phyloP scores from a whole-genome alignment of 2,797 vertebrate genomes.

The Gallinago stenura region DNA sequence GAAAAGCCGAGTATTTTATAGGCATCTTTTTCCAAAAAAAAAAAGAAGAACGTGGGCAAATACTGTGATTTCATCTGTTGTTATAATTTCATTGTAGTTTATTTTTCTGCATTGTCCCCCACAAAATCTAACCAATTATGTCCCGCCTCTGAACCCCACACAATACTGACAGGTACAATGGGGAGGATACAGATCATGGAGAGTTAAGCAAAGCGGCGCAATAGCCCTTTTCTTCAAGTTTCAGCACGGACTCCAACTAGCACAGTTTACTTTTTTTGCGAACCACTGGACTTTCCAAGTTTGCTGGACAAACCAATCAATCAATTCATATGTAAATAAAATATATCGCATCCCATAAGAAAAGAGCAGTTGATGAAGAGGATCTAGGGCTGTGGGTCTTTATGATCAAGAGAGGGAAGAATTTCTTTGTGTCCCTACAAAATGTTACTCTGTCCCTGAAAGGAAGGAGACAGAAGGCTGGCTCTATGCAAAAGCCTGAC shows the following conservation, averaged over 20 bases:
- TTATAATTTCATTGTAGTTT: background rate
- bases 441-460: constrained; percentile 77
- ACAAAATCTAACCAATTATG: constrained; percentile 1
- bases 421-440: constrained; percentile 80
- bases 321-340: constrained; percentile 78
- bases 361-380: constrained; percentile 80
- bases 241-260: background rate
- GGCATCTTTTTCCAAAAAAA: background rate
- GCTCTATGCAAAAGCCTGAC: constrained; percentile 71
- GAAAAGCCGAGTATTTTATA: background rate
- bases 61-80: background rate
- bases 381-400: constrained; percentile 61
- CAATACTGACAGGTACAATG: background rate
- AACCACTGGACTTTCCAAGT: constrained; percentile 13
- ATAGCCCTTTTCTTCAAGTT: constrained; percentile 41
- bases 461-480: constrained; percentile 79
- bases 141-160: background rate
- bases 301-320: constrained; percentile 18
- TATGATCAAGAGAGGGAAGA: constrained; percentile 74
- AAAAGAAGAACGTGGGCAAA: background rate
- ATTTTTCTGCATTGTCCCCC: background rate
- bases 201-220: background rate
- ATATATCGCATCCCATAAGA: constrained; percentile 70
- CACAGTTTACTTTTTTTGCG: constrained; percentile 12
- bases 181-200: background rate